A percentile compares a stretch with the other conserved stretches of the same genome.
Evolutionary conservation across 2,113 vertebrate species (phyloP).

Genomic region (Phycodurus eques): DNA sequence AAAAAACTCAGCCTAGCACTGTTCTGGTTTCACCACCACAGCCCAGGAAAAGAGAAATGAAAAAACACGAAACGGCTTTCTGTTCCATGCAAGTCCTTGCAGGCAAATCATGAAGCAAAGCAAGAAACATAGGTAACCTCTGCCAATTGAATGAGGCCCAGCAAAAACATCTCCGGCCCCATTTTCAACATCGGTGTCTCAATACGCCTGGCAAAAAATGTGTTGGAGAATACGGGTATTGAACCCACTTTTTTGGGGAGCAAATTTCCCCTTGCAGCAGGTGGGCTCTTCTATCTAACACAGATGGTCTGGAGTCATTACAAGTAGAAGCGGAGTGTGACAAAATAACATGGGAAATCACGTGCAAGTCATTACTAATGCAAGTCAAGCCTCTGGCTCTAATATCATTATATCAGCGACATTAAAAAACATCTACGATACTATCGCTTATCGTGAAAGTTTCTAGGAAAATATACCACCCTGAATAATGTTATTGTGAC

Average conservation of each 20-base stretch:
- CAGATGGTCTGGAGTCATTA: too few species aligned
- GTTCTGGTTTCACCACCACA: background rate
- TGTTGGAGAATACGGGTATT: constrained; percentile 56
- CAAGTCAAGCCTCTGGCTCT: too few species aligned
- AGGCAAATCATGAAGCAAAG: constrained; percentile 12
- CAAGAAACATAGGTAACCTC: background rate
- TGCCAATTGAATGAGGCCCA: background rate
- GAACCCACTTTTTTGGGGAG: constrained; percentile 77
- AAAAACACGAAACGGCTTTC: background rate
- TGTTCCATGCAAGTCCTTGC: constrained; percentile 6
- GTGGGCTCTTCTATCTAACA: background rate
- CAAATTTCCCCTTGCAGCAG: constrained; percentile 66
- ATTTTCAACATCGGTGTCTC: constrained; percentile 4
- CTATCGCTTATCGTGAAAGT: too few species aligned
- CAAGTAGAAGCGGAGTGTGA: too few species aligned
- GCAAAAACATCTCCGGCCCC: background rate
- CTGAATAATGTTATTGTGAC: too few species aligned
- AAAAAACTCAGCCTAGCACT: background rate
- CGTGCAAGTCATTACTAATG: too few species aligned
- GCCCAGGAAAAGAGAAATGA: background rate
- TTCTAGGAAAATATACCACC: too few species aligned
- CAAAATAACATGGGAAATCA: too few species aligned
- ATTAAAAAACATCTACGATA: too few species aligned
- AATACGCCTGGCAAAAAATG: background rate
- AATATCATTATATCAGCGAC: too few species aligned